phyloP scores from a whole-genome alignment of 2,888 invertebrate genomes.

The Euproctis similis region DNA sequence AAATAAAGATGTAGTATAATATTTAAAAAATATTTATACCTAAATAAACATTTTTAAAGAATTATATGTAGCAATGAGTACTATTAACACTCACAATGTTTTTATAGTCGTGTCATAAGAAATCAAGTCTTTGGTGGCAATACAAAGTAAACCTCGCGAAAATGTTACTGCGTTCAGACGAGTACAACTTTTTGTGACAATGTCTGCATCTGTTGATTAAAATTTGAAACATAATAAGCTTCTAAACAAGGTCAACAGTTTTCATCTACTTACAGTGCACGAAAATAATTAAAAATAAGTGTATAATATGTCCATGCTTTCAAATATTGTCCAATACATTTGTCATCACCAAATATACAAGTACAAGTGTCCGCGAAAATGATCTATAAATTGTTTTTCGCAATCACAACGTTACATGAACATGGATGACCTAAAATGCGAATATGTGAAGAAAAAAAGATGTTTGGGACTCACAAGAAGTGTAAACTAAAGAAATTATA shows the following conservation, averaged over 20 bases:
- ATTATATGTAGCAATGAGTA: too few species aligned
- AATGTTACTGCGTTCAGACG: constrained; percentile 44
- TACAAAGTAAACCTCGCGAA: constrained; percentile 25
- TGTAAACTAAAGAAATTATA: constrained; percentile 60
- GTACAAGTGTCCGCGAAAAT: constrained; percentile 70
- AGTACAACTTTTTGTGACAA: constrained; percentile 68
- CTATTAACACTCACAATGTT: too few species aligned
- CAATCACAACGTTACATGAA: constrained; percentile 77
- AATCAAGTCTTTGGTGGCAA: too few species aligned
- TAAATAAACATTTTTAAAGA: too few species aligned
- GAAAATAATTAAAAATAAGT: constrained; percentile 67
- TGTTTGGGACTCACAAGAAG: constrained; percentile 66
- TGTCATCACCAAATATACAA: constrained; percentile 49
- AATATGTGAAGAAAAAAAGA: constrained; percentile 74
- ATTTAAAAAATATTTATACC: too few species aligned
- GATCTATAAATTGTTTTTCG: constrained; percentile 74
- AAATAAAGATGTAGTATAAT: too few species aligned
- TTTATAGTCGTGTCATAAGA: too few species aligned
- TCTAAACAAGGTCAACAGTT: constrained; percentile 77
- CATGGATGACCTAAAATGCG: constrained; percentile 77
- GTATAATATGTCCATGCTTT: constrained; percentile 54
- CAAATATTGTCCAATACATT: constrained; percentile 44
- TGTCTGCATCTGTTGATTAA: constrained; percentile 76
- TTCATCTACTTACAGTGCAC: constrained; percentile 68
- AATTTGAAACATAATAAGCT: constrained; percentile 75